A percentile compares a stretch with the other conserved stretches of the same genome.
phyloP scores from a whole-genome alignment of 23 tunicate genomes.

The Trididemnum nubilum region DNA sequence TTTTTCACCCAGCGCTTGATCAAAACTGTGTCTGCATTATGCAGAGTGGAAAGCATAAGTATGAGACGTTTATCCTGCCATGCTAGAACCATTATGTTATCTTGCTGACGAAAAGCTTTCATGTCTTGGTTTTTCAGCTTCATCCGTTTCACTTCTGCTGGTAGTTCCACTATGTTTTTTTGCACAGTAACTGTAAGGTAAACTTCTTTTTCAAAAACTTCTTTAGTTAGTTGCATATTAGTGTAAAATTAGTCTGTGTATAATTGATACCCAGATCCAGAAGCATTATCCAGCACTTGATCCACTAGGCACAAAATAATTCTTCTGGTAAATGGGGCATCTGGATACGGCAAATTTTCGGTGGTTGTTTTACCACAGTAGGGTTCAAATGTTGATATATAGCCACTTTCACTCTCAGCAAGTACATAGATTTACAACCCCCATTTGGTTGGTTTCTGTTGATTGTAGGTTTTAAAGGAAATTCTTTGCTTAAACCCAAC shows the following conservation, averaged over 20 bases:
- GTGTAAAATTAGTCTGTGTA: slow-evolving; percentile 41
- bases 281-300: slow-evolving; percentile 4
- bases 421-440: slow-evolving; percentile 30
- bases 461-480: slow-evolving; percentile 40
- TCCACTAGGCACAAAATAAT: slow-evolving; percentile 31
- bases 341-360: not conserved
- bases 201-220: too few species aligned
- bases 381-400: slow-evolving; percentile 42
- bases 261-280: slow-evolving; percentile 26
- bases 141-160: too few species aligned
- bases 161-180: too few species aligned
- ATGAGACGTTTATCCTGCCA: too few species aligned
- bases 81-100: too few species aligned
- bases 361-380: slow-evolving; percentile 27
- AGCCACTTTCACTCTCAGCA: slow-evolving; percentile 22
- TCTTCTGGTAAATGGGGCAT: slow-evolving; percentile 28
- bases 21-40: too few species aligned
- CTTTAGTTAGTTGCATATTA: not conserved
- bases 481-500: slow-evolving; percentile 37
- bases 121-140: too few species aligned
- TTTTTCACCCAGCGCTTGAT: too few species aligned
- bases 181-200: too few species aligned
- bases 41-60: too few species aligned
- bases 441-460: slow-evolving; percentile 47
- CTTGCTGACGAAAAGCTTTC: too few species aligned